These are phyloP conservation scores for Bombyx huttoni DNA, from an alignment of 2,888 invertebrate species.

Conservation along the genomic window DNA sequence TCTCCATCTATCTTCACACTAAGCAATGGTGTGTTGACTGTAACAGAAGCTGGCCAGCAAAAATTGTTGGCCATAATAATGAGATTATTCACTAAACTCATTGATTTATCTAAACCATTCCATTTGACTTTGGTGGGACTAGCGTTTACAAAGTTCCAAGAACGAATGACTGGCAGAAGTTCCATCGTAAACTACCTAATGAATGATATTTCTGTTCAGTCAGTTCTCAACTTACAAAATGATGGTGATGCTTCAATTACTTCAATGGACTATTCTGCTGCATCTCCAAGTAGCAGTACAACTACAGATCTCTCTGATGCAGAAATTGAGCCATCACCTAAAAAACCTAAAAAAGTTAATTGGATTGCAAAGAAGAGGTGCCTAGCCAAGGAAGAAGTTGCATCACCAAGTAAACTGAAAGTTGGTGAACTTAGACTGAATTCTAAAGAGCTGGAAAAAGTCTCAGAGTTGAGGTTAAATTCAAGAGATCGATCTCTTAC, in stretches of 20 bases:
- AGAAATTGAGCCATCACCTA: slow-evolving; percentile 83
- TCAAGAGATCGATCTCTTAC: slow-evolving; percentile 58
- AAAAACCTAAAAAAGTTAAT: slow-evolving; percentile 74
- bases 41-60: slow-evolving; percentile 70
- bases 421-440: slow-evolving; percentile 78
- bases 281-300: slow-evolving; percentile 58
- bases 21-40: slow-evolving; percentile 56
- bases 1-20: slow-evolving; percentile 75
- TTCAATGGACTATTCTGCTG: slow-evolving; percentile 65
- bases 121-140: slow-evolving; percentile 86
- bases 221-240: slow-evolving; percentile 77
- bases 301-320: slow-evolving; percentile 76
- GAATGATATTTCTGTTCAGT: slow-evolving; percentile 85
- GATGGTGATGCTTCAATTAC: slow-evolving; percentile 61
- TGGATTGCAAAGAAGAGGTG: slow-evolving; percentile 66
- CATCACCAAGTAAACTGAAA: slow-evolving; percentile 79
- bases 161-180: slow-evolving; percentile 77
- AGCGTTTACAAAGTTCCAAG: slow-evolving; percentile 86
- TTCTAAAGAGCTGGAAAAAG: slow-evolving; percentile 74
- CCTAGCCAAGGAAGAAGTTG: slow-evolving; percentile 65
- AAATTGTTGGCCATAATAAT: slow-evolving; percentile 80
- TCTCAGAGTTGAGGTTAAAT: slow-evolving; percentile 57
- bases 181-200: slow-evolving; percentile 83
- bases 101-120: slow-evolving; percentile 81
- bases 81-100: slow-evolving; percentile 81